phyloP scores from a whole-genome alignment of 2,113 vertebrate genomes.

The Eublepharis macularius region DNA sequence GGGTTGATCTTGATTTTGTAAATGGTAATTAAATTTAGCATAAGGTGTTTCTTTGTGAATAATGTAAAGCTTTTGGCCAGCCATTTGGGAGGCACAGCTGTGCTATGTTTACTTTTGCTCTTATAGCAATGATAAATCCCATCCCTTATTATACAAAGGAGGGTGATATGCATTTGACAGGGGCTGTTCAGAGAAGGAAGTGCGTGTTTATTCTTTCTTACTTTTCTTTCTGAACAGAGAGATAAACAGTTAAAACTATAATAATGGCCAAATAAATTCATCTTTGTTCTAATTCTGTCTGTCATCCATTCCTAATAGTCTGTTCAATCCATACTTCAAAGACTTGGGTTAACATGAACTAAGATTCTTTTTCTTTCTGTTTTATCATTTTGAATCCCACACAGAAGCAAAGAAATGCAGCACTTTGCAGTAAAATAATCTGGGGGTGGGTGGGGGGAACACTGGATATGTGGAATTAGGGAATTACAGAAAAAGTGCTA shows the following conservation, averaged over 20 bases:
- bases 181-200: conserved; percentile 7
- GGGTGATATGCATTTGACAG: neutral
- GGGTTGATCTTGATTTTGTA: conserved; percentile 31
- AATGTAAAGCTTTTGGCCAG: conserved; percentile 28
- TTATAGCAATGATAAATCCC: conserved; percentile 27
- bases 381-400: conserved; percentile 5
- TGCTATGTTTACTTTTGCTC: conserved; percentile 20
- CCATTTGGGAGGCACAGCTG: conserved; percentile 27
- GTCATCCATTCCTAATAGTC: conserved; percentile 13
- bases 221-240: neutral
- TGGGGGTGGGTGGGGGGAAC: neutral
- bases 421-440: neutral
- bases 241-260: conserved; percentile 14
- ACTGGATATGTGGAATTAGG: neutral
- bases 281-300: conserved; percentile 25
- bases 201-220: conserved; percentile 5
- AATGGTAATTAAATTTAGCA: conserved; percentile 29
- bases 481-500: neutral
- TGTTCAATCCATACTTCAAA: conserved; percentile 19
- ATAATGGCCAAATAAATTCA: conserved; percentile 18
- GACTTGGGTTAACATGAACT: neutral
- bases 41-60: conserved; percentile 28
- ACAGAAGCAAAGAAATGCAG: neutral
- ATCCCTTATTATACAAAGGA: conserved; percentile 7
- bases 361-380: neutral